phyloP scores from a whole-genome alignment of 2,888 invertebrate genomes.

The Dicranocentrus wangi region DNA sequence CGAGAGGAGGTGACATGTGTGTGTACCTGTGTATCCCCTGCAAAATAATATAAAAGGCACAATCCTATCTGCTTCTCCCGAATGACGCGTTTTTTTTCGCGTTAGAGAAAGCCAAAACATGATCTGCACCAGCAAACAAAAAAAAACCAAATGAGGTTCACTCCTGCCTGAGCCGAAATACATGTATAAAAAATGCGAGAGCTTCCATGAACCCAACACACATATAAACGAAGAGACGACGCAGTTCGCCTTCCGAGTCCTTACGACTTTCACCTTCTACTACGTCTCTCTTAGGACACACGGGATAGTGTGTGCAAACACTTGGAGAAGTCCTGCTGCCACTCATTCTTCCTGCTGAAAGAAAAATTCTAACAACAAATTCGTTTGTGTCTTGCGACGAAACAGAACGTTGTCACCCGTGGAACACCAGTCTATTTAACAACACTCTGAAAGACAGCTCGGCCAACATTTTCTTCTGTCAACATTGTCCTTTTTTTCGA shows the following conservation, averaged over 20 bases:
- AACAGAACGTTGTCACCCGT: slow-evolving; percentile 58
- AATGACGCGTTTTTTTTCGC: slow-evolving; percentile 34
- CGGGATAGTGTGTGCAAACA: neutral
- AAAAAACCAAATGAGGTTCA: neutral
- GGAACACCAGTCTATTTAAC: slow-evolving; percentile 34
- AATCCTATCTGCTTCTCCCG: slow-evolving; percentile 16
- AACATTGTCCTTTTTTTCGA: neutral
- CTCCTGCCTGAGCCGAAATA: too few relatives aligned
- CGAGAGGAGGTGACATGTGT: slow-evolving; percentile 1
- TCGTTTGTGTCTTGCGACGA: slow-evolving; percentile 51
- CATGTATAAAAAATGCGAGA: neutral
- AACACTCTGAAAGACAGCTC: slow-evolving; percentile 1
- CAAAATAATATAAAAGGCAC: too few relatives aligned
- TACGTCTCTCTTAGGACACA: slow-evolving; percentile 34
- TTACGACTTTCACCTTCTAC: slow-evolving; percentile 68
- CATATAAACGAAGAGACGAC: slow-evolving; percentile 55
- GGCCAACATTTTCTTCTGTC: neutral
- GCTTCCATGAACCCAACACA: too few relatives aligned
- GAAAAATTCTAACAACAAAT: slow-evolving; percentile 56
- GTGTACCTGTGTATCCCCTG: too few relatives aligned
- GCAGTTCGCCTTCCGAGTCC: slow-evolving; percentile 62
- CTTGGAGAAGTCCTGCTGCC: slow-evolving; percentile 19
- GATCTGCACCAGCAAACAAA: neutral
- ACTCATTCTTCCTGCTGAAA: slow-evolving; percentile 51
- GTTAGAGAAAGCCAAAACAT: slow-evolving; percentile 36